Conservation (phyloP, 2,888 invertebrate species). For the Galerucella nymphaeae region DNA sequence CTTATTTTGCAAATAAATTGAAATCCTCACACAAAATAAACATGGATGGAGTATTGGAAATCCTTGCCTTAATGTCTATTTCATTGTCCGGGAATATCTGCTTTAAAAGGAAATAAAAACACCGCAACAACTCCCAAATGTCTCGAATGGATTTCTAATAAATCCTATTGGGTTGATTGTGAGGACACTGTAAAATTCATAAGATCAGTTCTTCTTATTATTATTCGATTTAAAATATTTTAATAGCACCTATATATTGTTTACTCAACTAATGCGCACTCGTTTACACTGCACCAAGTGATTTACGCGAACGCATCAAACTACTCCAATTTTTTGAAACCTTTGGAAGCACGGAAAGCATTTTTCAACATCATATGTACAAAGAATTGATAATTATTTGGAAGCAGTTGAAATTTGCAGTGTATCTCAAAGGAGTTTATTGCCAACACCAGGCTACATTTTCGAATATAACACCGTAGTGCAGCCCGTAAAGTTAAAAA, state of each 20-base stretch:
- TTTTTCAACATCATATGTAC: too few relatives aligned
- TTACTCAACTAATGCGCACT: too few relatives aligned
- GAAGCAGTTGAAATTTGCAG: neutral
- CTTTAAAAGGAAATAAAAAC: conserved; percentile 35
- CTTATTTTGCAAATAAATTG: conserved; percentile 28
- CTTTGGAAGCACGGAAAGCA: too few relatives aligned
- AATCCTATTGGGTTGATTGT: conserved; percentile 19
- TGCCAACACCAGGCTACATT: conserved; percentile 14
- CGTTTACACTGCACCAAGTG: too few relatives aligned
- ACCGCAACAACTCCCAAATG: conserved; percentile 35
- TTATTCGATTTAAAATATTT: neutral
- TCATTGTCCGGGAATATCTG: conserved; percentile 33
- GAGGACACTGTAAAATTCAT: conserved; percentile 3
- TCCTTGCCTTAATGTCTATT: conserved; percentile 31
- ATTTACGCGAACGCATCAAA: too few relatives aligned
- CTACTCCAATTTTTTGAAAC: too few relatives aligned
- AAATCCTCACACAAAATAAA: conserved; percentile 11
- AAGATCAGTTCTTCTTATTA: neutral
- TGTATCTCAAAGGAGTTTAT: conserved; percentile 15
- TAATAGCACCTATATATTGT: too few relatives aligned
- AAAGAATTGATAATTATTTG: neutral
- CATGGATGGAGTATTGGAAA: conserved; percentile 22
- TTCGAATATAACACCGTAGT: conserved; percentile 28
- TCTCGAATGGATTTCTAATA: conserved; percentile 32
- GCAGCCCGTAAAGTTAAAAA: conserved; percentile 27